Evolutionary conservation across 92 coral and sea anemone species (phyloP).

Genomic region (Pocillopora grandis): DNA sequence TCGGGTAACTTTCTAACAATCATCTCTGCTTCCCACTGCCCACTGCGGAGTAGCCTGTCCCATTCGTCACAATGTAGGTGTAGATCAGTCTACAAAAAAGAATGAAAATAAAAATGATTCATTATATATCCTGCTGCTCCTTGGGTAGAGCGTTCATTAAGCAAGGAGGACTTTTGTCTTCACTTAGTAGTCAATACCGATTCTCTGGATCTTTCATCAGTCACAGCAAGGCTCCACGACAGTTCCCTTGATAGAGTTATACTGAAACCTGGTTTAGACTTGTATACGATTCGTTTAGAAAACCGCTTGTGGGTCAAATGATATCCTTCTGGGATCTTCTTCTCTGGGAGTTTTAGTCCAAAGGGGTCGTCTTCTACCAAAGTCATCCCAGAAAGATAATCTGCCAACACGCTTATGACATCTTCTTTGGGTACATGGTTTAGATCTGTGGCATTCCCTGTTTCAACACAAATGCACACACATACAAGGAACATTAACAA

Average conservation of each 20-base stretch:
- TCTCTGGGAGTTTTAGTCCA: slow-evolving; percentile 18
- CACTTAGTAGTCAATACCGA: not conserved
- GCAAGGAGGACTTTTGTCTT: no score
- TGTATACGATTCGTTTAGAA: slow-evolving; percentile 15
- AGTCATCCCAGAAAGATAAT: slow-evolving; percentile 6
- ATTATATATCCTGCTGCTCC: no score
- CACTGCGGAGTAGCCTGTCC: slow-evolving; percentile 16
- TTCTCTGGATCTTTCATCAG: not conserved
- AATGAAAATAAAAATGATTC: not conserved
- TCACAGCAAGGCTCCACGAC: not conserved
- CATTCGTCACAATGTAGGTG: slow-evolving; percentile 11
- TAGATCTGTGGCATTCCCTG: not conserved
- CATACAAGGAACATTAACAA: no score
- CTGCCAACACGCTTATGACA: not conserved
- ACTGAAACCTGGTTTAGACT: not conserved
- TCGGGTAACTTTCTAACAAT: slow-evolving; percentile 8
- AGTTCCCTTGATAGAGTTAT: not conserved
- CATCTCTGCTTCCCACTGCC: slow-evolving; percentile 13
- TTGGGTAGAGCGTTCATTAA: no score
- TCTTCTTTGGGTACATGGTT: slow-evolving; percentile 12
- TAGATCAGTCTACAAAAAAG: not conserved
- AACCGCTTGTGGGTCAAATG: slow-evolving; percentile 18
- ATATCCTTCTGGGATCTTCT: slow-evolving; percentile 11
- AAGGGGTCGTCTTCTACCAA: not conserved
- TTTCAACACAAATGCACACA: not conserved